A percentile compares a stretch with the other conserved stretches of the same genome.
These are phyloP conservation scores for Lissonota sp. DNA, from an alignment of 2,888 invertebrate genomes.

Conservation along the genomic window DNA sequence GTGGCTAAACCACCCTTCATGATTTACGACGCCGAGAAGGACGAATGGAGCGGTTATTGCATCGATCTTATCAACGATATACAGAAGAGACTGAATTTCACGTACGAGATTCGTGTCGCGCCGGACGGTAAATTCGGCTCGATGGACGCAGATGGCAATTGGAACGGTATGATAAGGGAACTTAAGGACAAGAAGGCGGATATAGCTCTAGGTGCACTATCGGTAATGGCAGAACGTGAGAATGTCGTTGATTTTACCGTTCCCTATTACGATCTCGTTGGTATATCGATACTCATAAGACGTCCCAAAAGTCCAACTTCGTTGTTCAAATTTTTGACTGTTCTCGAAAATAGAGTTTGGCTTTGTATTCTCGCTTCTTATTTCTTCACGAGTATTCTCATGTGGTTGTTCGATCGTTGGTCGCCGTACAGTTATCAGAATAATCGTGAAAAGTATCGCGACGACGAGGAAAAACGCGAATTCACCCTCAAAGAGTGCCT, in stretches of 20 bases:
- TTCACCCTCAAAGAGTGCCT: constrained; percentile 98
- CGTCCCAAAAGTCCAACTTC: constrained; percentile 95
- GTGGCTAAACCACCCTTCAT: constrained; percentile 95
- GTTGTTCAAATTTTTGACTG: constrained; percentile 97
- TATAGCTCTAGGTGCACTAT: constrained; percentile 96
- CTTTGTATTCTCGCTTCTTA: constrained; percentile 97
- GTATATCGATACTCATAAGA: constrained; percentile 97
- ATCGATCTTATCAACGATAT: constrained; percentile 97
- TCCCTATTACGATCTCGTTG: constrained; percentile 98
- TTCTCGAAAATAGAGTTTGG: constrained; percentile 98
- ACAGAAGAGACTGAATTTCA: constrained; percentile 88
- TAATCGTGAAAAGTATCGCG: constrained; percentile 95
- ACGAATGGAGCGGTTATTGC: constrained; percentile 91
- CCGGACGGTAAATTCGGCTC: constrained; percentile 94
- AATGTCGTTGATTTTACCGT: constrained; percentile 99
- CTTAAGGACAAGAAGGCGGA: constrained; percentile 95
- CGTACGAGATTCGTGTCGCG: constrained; percentile 93
- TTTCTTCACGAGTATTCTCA: constrained; percentile 96
- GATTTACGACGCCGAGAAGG: constrained; percentile 87
- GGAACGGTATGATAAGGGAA: constrained; percentile 94
- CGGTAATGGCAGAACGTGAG: constrained; percentile 98
- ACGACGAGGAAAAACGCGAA: constrained; percentile 96
- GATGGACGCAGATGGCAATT: constrained; percentile 93
- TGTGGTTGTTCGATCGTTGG: constrained; percentile 99
- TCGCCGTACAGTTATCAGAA: constrained; percentile 99